A percentile compares a stretch with the other conserved stretches of the same genome.
Evolutionary conservation across 2,888 invertebrate genomes (phyloP).

Genomic region (Heliconius ethilla): DNA sequence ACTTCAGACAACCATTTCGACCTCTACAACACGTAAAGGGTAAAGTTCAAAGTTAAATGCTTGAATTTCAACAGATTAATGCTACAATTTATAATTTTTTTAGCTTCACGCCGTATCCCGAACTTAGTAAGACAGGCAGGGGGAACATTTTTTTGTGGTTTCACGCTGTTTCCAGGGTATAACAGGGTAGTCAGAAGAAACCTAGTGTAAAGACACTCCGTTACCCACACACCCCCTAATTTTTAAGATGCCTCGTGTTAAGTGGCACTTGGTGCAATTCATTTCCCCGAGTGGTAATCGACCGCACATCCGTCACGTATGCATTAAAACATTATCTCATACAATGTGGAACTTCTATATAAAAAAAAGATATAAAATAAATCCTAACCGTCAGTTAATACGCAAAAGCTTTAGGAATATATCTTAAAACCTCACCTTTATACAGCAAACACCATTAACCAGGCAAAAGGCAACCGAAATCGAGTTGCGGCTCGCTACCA

Average conservation of each 20-base stretch:
- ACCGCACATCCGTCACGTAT: neutral
- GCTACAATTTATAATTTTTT: neutral
- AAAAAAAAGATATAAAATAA: neutral
- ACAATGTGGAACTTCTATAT: neutral
- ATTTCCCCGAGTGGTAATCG: neutral
- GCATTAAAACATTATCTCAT: neutral
- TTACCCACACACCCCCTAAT: no score
- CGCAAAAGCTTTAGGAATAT: constrained; percentile 8
- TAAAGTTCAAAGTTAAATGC: neutral
- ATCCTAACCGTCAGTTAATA: neutral
- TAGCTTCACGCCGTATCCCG: no score
- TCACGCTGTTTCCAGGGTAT: no score
- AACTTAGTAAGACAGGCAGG: no score
- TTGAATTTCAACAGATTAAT: neutral
- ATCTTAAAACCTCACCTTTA: constrained; percentile 23
- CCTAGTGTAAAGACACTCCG: no score
- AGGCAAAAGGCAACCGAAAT: constrained; percentile 32
- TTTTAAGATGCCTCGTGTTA: no score
- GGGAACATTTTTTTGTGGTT: no score
- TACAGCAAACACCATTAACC: constrained; percentile 25
- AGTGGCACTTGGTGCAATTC: no score
- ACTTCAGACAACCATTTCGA: neutral
- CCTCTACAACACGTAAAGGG: neutral
- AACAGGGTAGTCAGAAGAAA: no score
- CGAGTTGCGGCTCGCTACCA: constrained; percentile 35